These are phyloP conservation scores for Urocyon cinereoargenteus DNA, from an alignment of 2,797 vertebrate species.

Conservation along the genomic window DNA sequence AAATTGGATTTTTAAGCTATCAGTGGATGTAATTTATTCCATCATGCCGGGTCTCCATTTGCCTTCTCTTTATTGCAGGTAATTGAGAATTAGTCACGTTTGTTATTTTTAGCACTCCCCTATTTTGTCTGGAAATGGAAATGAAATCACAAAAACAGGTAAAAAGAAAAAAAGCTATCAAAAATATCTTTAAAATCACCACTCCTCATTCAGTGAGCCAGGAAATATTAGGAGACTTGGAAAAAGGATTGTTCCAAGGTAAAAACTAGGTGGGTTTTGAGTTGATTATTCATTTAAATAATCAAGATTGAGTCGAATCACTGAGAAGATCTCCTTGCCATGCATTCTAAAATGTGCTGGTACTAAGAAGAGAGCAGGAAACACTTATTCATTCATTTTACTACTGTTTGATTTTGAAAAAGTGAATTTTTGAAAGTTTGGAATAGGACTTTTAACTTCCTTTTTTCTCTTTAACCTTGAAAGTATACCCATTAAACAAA, in stretches of 20 bases:
- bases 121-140: slow-evolving; percentile 69
- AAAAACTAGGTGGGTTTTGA: not conserved
- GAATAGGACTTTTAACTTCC: not conserved
- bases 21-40: slow-evolving; percentile 74
- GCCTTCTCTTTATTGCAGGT: slow-evolving; percentile 73
- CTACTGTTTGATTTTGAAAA: not conserved
- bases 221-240: not conserved
- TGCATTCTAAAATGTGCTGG: not conserved
- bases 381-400: slow-evolving; percentile 26
- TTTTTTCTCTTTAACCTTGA: not conserved
- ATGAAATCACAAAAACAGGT: slow-evolving; percentile 57
- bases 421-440: not conserved
- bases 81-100: slow-evolving; percentile 79
- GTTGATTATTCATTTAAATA: slow-evolving; percentile 23
- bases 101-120: slow-evolving; percentile 74
- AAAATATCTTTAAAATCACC: not conserved
- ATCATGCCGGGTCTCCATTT: slow-evolving; percentile 53
- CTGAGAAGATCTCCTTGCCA: not conserved
- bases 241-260: slow-evolving; percentile 19
- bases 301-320: not conserved
- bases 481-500: not conserved
- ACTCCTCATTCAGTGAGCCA: not conserved
- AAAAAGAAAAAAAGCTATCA: slow-evolving; percentile 43
- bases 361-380: not conserved
- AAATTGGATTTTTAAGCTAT: slow-evolving; percentile 73